Percentiles rank a stretch among this genome's conserved stretches.
Conservation (phyloP, 2,797 vertebrate species). For the Melanogrammus aeglefinus region DNA sequence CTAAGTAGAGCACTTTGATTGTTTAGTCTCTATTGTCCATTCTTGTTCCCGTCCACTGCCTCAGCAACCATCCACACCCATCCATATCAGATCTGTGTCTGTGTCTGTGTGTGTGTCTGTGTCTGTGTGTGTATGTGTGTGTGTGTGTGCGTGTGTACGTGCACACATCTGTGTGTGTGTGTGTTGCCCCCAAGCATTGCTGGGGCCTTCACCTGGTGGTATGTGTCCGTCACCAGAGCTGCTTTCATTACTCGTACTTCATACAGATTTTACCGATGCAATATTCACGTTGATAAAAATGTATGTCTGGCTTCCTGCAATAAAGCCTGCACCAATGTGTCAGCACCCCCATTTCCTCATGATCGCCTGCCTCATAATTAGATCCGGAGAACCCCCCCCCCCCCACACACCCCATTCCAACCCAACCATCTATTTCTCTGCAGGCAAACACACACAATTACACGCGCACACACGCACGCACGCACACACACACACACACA, state of each 20-base stretch:
- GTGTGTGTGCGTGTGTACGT: no score
- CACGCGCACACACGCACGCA: no score
- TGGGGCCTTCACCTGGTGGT: neutral
- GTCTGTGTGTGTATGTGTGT: no score
- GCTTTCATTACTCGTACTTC: neutral
- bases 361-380: neutral
- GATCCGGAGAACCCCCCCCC: no score
- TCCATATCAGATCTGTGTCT: no score
- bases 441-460: constrained; percentile 5
- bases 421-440: no score
- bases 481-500: neutral
- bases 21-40: neutral
- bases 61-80: neutral
- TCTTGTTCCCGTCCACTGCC: neutral
- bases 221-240: neutral
- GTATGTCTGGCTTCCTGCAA: neutral
- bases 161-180: no score
- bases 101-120: no score
- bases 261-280: neutral
- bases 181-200: no score
- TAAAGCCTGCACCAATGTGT: neutral
- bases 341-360: neutral
- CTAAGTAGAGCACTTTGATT: neutral
- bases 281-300: neutral
- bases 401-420: no score